These are phyloP conservation scores for Tricholaema leucomelas DNA, from an alignment of 2,113 vertebrate genomes.

Conservation along the genomic window DNA sequence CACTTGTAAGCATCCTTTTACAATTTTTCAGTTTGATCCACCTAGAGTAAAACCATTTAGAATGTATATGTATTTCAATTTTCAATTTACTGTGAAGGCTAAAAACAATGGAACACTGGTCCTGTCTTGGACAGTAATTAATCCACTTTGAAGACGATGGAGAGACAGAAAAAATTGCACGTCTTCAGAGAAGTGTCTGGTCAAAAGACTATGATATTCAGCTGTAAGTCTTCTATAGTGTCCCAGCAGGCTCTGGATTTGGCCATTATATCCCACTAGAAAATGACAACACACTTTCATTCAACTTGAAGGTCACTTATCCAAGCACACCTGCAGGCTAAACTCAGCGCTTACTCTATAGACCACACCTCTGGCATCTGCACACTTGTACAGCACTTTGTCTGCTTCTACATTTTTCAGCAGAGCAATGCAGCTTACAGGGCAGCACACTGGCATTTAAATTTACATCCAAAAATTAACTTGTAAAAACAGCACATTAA, in stretches of 20 bases:
- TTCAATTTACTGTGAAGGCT: background rate
- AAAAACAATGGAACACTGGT: background rate
- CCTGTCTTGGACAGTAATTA: background rate
- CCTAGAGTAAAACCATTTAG: background rate
- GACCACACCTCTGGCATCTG: background rate
- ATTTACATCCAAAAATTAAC: background rate
- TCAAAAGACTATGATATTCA: background rate
- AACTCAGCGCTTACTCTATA: background rate
- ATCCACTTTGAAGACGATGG: background rate
- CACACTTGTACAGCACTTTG: background rate
- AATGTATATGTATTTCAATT: background rate
- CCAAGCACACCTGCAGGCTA: background rate
- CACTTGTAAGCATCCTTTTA: background rate
- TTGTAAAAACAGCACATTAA: background rate
- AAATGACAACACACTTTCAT: background rate
- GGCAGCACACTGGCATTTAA: background rate
- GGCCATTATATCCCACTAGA: background rate
- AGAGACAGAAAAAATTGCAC: background rate
- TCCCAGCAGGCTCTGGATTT: background rate
- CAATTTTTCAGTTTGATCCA: background rate
- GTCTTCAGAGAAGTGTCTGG: background rate
- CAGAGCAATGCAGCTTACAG: background rate
- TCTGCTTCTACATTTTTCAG: background rate
- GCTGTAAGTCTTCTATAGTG: background rate
- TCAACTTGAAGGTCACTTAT: background rate